A percentile compares a stretch with the other conserved stretches of the same genome.
Evolutionary conservation across 1,140 invertebrate genomes (phyloP).

Genomic region (Akabosia matsudoensis): DNA sequence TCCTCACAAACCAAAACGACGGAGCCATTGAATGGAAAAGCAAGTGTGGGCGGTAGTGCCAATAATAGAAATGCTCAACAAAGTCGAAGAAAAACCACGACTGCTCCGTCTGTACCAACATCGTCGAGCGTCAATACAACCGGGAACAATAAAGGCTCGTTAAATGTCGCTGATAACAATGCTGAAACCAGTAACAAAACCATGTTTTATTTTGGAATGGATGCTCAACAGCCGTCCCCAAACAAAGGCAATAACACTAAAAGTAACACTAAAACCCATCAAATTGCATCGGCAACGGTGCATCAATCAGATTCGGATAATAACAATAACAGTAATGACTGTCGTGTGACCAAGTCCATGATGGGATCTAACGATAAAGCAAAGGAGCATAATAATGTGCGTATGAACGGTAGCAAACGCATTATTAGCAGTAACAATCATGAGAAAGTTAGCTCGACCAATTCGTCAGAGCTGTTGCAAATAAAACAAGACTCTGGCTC

Average conservation of each 20-base stretch:
- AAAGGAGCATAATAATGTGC: background rate
- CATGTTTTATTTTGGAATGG: conserved; percentile 76
- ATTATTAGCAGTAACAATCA: conserved; percentile 16
- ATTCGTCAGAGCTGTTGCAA: conserved; percentile 37
- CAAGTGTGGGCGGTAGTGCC: conserved; percentile 21
- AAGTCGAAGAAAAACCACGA: conserved; percentile 25
- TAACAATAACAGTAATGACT: conserved; percentile 15
- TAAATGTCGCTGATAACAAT: background rate
- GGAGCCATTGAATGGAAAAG: conserved; percentile 24
- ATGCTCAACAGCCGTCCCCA: conserved; percentile 51
- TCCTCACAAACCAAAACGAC: conserved; percentile 14
- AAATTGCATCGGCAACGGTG: background rate
- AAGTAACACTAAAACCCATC: conserved; percentile 21
- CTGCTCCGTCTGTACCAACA: background rate
- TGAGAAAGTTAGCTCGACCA: conserved; percentile 27
- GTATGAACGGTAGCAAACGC: background rate
- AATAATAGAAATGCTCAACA: conserved; percentile 29
- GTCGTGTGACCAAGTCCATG: background rate
- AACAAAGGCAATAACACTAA: conserved; percentile 24
- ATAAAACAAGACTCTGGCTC: conserved; percentile 36
- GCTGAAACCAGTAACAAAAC: conserved; percentile 53
- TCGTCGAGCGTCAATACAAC: background rate
- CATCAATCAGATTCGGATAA: conserved; percentile 21
- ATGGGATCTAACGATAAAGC: background rate
- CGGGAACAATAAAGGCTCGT: background rate